Base-by-base conservation (phyloP, 1,140 invertebrate genomes). In the Cyclargus thomasi region DNA sequence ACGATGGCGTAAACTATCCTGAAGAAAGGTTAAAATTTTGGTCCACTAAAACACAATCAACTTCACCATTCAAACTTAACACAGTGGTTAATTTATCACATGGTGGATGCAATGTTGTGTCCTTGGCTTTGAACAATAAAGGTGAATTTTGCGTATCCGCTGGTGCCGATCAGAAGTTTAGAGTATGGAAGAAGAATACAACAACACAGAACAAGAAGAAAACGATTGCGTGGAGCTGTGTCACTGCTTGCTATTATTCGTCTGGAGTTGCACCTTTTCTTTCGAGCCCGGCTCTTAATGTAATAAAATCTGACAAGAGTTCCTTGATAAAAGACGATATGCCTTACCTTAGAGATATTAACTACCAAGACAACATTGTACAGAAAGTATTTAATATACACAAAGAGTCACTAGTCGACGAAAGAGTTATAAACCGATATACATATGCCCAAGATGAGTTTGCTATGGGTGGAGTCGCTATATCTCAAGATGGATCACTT, bases 21-120 rank as follows among this genome's bases (percentile, higher is more conserved):
- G 86, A 90, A 68, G 88, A 90, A 39, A 81, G 80, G 66, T 76
- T 90, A 1, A 90, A 90, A 69, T 90, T 90, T 72, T 90, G 86
- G 85, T 23, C 67, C 0, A 62, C 76, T 5, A 69, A 78, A 20
- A 64, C 63, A 1, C 81, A 80, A 20, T 72, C 69, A 10, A 39
- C 78, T 6, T 65, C 74, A 1, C 83, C 85, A 0, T 90, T 87
- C 67, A 73, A 74, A 71, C 75, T 90, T 0, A 88, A 86, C 62
- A 88, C 88, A 0, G 86, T 82, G 29, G 86, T 89, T 0, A 87
- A 86, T 35, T 76, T 89, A 0, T 86, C 88, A 2, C 88, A 90
- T 55, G 83, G 85, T 11, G 88, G 88, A 17, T 86, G 82, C 73
- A 82, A 78, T 65, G 79, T 90, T 57, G 79, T 88, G 1, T 77